Conservation (phyloP, 2,888 invertebrate species). For the Hoplodrina blanda region DNA sequence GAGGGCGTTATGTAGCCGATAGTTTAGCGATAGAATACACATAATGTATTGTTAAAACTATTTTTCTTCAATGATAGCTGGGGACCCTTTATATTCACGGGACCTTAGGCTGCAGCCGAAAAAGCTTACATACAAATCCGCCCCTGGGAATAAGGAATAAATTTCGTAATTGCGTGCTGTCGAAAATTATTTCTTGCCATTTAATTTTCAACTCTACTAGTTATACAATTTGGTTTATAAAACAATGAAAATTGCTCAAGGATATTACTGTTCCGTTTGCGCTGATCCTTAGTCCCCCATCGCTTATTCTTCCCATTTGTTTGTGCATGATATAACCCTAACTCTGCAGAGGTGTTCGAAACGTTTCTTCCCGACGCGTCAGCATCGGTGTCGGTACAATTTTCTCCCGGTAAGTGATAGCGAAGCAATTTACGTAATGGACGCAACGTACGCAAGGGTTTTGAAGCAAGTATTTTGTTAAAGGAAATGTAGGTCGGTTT, state of each 20-base stretch:
- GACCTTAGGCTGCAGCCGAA: too few species aligned
- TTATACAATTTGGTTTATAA: too few species aligned
- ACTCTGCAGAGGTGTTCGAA: slow-evolving; percentile 81
- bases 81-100: too few species aligned
- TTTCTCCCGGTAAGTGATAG: slow-evolving; percentile 73
- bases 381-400: slow-evolving; percentile 72
- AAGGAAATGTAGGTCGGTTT: not conserved
- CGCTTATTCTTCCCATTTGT: slow-evolving; percentile 57
- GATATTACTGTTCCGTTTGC: slow-evolving; percentile 10
- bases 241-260: not conserved
- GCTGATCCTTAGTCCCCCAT: slow-evolving; percentile 9
- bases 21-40: too few species aligned
- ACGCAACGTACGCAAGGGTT: slow-evolving; percentile 26
- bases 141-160: too few species aligned
- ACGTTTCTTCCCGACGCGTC: slow-evolving; percentile 78
- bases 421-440: slow-evolving; percentile 45
- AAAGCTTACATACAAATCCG: too few species aligned
- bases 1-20: too few species aligned
- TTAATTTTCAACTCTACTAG: too few species aligned
- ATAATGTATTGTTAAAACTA: too few species aligned
- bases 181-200: too few species aligned
- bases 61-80: too few species aligned
- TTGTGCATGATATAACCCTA: slow-evolving; percentile 65
- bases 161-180: too few species aligned
- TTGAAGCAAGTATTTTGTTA: slow-evolving; percentile 1